Base-by-base conservation (phyloP, 2,113 vertebrate species). In the Pyrgilauda ruficollis region DNA sequence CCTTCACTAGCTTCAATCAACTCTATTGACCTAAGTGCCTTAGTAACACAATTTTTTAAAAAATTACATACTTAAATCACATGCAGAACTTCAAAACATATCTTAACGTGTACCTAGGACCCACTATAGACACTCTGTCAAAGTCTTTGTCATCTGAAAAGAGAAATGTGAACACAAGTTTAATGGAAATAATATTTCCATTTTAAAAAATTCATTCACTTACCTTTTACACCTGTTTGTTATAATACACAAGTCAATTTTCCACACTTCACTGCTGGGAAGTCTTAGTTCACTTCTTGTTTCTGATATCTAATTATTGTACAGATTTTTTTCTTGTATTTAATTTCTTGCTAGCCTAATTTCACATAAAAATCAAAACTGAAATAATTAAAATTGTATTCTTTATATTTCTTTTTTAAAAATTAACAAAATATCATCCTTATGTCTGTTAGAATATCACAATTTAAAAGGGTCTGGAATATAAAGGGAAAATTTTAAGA, bases 1-100 rank as follows among this genome's bases (percentile, higher is more conserved):
- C 8, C 31, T 86, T 6, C 68, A 56, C 13, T 55, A 55, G 26
- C 4, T 80, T 91, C 27, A 30, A 9, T 41, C 17, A 17, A n/a
- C 6, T 62, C 2, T 19, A 61, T 46, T 78, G 19, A 55, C 7
- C 39, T 75, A 47, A 69, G 52, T 69, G 13, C 6, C 26, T 50
- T 41, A 64, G 8, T 22, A 81, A 47, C 16, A 61, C 0, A 23
- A 50, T 37, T 66, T 47, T 7, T 1, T 4, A 1, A 22, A 2
- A 35, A 30, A 41, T 15, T 44, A 24, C 14, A 41, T 9, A 35
- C 6, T 72, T 35, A 68, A 15, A 23, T 47, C 23, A 33, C 10
- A 20, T 16, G 24, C 61, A 56, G 30, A 81, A 67, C 43, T 3
- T 46, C 50, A 64, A 64, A 47, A 53, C 9, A 22, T 20, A 22